phyloP scores from a whole-genome alignment of 1,140 invertebrate genomes.

The Probaryconus sp. region DNA sequence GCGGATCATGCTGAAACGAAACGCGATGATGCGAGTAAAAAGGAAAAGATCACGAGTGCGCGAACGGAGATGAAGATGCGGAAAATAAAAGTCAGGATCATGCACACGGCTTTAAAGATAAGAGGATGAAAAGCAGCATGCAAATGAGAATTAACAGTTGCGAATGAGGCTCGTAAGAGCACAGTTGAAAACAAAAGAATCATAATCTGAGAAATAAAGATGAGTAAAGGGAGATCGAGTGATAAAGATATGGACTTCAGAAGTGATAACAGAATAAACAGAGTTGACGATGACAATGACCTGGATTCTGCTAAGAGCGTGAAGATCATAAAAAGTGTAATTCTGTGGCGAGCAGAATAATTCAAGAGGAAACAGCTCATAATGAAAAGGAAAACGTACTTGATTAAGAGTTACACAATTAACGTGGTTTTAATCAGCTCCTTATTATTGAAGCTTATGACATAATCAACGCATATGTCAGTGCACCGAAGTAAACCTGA shows the following conservation, averaged over 20 bases:
- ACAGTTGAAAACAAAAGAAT: conserved; percentile 21
- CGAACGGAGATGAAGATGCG: no score
- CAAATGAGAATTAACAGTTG: conserved; percentile 43
- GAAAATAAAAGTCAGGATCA: conserved; percentile 4
- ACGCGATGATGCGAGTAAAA: conserved; percentile 3
- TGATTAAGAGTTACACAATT: conserved; percentile 18
- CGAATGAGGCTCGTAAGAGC: conserved; percentile 23
- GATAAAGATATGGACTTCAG: conserved; percentile 2
- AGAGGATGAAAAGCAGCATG: conserved; percentile 39
- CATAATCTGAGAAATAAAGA: neutral
- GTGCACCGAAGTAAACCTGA: conserved; percentile 34
- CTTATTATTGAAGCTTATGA: conserved; percentile 27
- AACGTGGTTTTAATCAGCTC: neutral
- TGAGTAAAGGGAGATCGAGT: neutral
- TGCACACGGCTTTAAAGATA: conserved; percentile 22
- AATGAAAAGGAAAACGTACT: conserved; percentile 20
- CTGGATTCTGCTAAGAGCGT: conserved; percentile 28
- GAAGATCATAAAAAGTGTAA: conserved; percentile 9
- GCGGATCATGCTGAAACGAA: conserved; percentile 15
- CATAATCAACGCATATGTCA: conserved; percentile 31
- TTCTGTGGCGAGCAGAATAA: neutral
- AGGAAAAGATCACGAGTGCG: no score
- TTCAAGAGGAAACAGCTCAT: neutral
- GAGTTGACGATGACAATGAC: conserved; percentile 37
- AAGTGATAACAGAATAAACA: conserved; percentile 4